Base-by-base conservation (phyloP, 2,888 invertebrate genomes). In the Cenopis cana region DNA sequence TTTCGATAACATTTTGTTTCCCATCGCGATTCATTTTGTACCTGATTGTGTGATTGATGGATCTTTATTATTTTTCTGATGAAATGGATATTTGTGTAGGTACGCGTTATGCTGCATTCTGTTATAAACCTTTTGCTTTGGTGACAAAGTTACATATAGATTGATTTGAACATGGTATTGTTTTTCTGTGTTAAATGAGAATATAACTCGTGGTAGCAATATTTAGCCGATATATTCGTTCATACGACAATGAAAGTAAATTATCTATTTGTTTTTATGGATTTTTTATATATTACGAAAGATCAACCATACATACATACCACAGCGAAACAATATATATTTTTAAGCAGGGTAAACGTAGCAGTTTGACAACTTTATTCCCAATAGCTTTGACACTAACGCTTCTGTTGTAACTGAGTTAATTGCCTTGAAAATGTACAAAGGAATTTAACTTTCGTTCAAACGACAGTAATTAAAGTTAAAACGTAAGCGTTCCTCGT, bases 21-120 rank as follows among this genome's bases (percentile, higher is more conserved):
- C 18, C 49, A 18, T 50, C 49, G 12, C 33, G 50, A 36, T 62
- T 18, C 57, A 50, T 57, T 67, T 56, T 38, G 46, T 61, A 61
- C 54, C 18, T 60, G 54, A 68, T 54, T 68, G 52, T 60, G 18
- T 54, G 68, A 68, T 68, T 68, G 61, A 68, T 68, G 52, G 46
- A 18, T 41, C 29, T 33, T 41, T 24, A 61, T 68, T 60, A 68
- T 68, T 61, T 68, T 68, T 61, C n/a, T 18, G 54, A 54, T 61
- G 60, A 61, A 5, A 17, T 20, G 6, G 20, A 60, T 68, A 24
- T 59, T 59, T 38, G 41, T 55, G 12, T 29, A 20, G 46, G 64
- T 29, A 20, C 55, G 64, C n/a, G 14, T 10, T 14, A 38, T 10
- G 0, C 20, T 11, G 10, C 14, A 17, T 41, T 49, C 9, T 3